Percentiles rank a stretch among this genome's conserved stretches.
Evolutionary conservation across 2,113 vertebrate species (phyloP).

Genomic region (Meriones unguiculatus): DNA sequence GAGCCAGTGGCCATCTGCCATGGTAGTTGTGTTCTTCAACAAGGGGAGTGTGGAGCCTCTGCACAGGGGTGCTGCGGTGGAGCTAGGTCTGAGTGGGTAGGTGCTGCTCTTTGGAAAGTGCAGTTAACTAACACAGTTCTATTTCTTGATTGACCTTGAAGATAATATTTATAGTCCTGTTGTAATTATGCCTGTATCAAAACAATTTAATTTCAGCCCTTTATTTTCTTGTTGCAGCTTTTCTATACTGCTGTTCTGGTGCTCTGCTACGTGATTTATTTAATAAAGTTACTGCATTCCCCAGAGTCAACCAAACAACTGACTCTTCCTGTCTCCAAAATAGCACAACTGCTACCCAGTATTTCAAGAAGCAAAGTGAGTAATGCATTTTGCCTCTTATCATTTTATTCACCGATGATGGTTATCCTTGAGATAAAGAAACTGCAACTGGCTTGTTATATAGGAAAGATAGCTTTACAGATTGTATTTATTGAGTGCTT

Average conservation of each 20-base stretch:
- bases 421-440: neutral
- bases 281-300: slow-evolving; percentile 92
- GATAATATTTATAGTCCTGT: slow-evolving; percentile 29
- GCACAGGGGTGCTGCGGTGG: neutral
- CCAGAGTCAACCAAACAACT: slow-evolving; percentile 89
- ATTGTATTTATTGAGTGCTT: neutral
- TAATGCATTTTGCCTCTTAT: slow-evolving; percentile 47
- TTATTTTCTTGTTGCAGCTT: slow-evolving; percentile 86
- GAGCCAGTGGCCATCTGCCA: neutral
- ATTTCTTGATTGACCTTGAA: slow-evolving; percentile 54
- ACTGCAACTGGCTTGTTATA: neutral
- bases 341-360: slow-evolving; percentile 91
- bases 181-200: slow-evolving; percentile 41
- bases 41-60: neutral
- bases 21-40: neutral
- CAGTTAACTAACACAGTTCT: neutral
- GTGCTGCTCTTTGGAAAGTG: neutral
- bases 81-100: neutral
- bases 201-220: neutral
- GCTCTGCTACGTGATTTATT: slow-evolving; percentile 92
- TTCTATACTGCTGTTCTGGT: slow-evolving; percentile 92
- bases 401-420: slow-evolving; percentile 46
- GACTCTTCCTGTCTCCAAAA: slow-evolving; percentile 89
- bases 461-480: slow-evolving; percentile 10
- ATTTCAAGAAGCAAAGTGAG: slow-evolving; percentile 88